Conservation (phyloP, 2,113 vertebrate species). For the Eudyptes chrysolophus region DNA sequence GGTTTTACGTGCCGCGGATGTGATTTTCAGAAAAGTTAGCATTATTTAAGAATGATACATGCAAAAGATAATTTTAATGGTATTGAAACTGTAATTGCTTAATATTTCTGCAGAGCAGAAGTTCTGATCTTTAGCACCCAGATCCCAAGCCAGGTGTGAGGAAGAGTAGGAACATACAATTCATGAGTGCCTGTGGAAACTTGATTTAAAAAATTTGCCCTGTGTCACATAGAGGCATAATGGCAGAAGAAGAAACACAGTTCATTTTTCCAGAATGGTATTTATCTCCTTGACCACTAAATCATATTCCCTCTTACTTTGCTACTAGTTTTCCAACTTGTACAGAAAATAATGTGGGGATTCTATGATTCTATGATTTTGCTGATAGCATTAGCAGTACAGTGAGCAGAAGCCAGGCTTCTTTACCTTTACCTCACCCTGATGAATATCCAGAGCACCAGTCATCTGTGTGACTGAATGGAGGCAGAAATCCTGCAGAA, state of each 20-base stretch:
- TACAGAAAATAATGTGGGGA: neutral
- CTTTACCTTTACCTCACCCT: neutral
- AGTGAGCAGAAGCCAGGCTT: neutral
- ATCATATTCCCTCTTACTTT: neutral
- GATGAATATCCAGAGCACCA: neutral
- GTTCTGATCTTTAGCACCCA: neutral
- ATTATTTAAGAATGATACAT: neutral
- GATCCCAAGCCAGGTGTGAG: neutral
- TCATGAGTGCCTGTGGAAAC: neutral
- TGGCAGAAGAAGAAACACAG: neutral
- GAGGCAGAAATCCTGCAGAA: neutral
- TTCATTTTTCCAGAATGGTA: neutral
- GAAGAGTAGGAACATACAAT: neutral
- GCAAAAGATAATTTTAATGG: neutral
- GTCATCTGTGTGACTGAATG: neutral
- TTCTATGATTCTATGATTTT: neutral
- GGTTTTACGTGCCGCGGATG: accelerated
- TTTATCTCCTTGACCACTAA: neutral
- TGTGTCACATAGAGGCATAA: neutral
- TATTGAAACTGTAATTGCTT: neutral
- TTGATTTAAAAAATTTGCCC: neutral
- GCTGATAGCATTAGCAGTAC: neutral
- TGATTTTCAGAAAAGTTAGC: neutral
- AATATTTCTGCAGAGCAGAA: neutral
- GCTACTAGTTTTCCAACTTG: neutral